phyloP scores from a whole-genome alignment of 2,888 invertebrate genomes.

The Holacanthella duospinosa region DNA sequence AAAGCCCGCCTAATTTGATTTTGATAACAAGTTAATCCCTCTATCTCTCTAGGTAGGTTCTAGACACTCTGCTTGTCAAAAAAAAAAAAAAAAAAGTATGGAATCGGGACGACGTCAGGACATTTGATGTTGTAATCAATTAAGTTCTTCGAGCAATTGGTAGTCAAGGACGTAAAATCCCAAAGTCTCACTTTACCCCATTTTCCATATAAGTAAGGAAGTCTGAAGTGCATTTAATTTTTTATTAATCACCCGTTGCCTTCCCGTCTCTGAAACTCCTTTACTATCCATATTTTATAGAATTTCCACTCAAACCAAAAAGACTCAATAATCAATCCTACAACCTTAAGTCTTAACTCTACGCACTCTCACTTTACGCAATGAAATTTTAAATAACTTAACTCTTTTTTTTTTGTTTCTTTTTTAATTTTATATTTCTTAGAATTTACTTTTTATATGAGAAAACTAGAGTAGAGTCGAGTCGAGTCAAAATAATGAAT shows the following conservation, averaged over 20 bases:
- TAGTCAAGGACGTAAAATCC: background rate
- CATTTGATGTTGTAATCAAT: background rate
- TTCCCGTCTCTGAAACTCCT: background rate
- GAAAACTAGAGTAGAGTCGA: too few relatives aligned
- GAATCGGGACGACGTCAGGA: too few relatives aligned
- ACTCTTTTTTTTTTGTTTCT: too few relatives aligned
- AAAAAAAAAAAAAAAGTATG: too few relatives aligned
- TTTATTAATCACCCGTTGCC: background rate
- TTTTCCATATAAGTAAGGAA: background rate
- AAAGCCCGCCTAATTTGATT: constrained; percentile 35
- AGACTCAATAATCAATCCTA: background rate
- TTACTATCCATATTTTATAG: constrained; percentile 5
- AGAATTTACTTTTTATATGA: too few relatives aligned
- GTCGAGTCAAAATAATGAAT: too few relatives aligned
- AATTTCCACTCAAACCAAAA: background rate
- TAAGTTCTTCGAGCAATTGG: background rate
- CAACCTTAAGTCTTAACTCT: too few relatives aligned
- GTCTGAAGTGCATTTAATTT: background rate
- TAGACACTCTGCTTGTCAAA: background rate
- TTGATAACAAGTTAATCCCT: constrained; percentile 35
- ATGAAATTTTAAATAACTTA: too few relatives aligned
- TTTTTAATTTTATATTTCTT: too few relatives aligned
- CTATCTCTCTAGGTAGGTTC: too few relatives aligned
- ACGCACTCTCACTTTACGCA: too few relatives aligned
- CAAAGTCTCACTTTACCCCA: background rate